A percentile compares a stretch with the other conserved stretches of the same genome.
Conservation (phyloP, 2,113 vertebrate species). For the Heterochromis multidens region DNA sequence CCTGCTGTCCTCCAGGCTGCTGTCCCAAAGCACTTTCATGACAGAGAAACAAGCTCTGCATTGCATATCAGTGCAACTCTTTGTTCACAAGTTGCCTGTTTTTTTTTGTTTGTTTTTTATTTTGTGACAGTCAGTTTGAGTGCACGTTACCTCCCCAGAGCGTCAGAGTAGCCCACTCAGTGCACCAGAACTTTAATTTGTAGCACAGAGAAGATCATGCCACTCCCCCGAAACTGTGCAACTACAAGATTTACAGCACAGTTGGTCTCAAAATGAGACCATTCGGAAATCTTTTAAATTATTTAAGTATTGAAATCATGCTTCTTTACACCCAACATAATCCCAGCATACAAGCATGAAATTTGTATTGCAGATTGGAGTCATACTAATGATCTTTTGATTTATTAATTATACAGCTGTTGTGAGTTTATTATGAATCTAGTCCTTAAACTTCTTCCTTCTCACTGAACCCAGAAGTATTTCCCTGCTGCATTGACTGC, state of each 20-base stretch:
- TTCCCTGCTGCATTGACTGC: neutral
- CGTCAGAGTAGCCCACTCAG: neutral
- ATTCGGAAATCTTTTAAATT: constrained; percentile 22
- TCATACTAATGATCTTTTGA: constrained; percentile 8
- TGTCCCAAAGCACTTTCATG: neutral
- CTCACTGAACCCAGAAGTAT: neutral
- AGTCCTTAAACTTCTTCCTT: neutral
- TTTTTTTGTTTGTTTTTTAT: neutral
- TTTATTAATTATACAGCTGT: constrained; percentile 15
- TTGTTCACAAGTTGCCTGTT: neutral
- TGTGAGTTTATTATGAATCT: neutral
- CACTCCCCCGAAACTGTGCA: neutral
- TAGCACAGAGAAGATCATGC: neutral
- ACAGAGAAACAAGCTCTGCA: neutral
- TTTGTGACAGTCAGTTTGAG: neutral
- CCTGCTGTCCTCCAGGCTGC: neutral
- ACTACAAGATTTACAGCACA: neutral
- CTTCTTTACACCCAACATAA: neutral
- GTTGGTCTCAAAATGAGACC: neutral
- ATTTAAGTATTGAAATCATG: constrained; percentile 13
- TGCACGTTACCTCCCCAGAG: neutral
- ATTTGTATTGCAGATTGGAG: neutral
- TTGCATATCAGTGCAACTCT: neutral
- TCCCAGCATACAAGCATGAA: neutral
- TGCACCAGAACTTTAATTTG: neutral